Conservation (phyloP, 2,888 invertebrate genomes). For the Aleiodes leptofemur region DNA sequence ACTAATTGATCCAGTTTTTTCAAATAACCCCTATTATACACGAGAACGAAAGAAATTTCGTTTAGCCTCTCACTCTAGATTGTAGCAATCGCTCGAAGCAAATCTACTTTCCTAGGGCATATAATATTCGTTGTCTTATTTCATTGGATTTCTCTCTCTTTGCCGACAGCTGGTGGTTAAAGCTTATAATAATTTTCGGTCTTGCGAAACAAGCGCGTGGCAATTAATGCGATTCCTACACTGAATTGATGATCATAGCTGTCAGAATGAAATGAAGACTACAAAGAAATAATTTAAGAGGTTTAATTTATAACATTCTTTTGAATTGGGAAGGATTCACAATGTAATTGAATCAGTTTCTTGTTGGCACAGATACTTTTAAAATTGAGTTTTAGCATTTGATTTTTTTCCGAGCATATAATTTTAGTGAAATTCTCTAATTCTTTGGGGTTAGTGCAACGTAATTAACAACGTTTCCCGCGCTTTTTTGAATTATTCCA, state of each 20-base stretch:
- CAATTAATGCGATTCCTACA: constrained; percentile 50
- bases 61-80: constrained; percentile 51
- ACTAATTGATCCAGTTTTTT: constrained; percentile 61
- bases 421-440: too few species aligned
- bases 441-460: too few species aligned
- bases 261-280: constrained; percentile 31
- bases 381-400: too few species aligned
- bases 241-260: constrained; percentile 38
- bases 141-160: constrained; percentile 7
- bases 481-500: too few species aligned
- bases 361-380: neutral
- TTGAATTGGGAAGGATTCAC: neutral
- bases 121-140: neutral
- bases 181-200: constrained; percentile 64
- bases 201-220: constrained; percentile 37
- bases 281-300: constrained; percentile 27
- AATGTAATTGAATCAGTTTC: neutral
- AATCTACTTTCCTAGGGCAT: constrained; percentile 37
- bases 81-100: constrained; percentile 63
- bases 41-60: constrained; percentile 59
- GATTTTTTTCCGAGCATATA: too few species aligned
- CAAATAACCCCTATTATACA: constrained; percentile 68
- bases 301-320: constrained; percentile 15
- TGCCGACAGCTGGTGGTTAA: constrained; percentile 66
- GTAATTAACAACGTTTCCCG: too few species aligned